phyloP scores from a whole-genome alignment of 2,797 vertebrate species.

The Bovichtus diacanthus region DNA sequence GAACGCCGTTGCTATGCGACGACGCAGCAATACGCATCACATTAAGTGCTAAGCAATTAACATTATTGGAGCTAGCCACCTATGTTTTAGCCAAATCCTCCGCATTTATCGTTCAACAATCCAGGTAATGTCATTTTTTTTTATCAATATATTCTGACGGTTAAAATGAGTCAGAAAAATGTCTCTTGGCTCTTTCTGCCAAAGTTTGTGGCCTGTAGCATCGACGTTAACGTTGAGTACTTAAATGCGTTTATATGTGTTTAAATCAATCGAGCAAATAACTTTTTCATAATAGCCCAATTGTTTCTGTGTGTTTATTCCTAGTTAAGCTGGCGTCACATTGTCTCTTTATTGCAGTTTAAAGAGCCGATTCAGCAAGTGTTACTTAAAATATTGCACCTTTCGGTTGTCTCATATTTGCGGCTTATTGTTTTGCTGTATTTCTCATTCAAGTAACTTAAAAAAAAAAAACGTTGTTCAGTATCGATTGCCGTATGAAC shows the following conservation, averaged over 20 bases:
- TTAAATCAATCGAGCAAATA: not conserved
- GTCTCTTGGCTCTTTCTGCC: not conserved
- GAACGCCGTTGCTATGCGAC: conserved; percentile 68
- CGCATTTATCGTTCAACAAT: not conserved
- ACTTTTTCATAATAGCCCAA: not conserved
- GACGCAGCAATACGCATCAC: not conserved
- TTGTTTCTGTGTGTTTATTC: not conserved
- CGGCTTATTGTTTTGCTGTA: not conserved
- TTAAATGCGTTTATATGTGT: not conserved
- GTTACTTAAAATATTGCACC: not conserved
- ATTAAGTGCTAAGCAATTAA: not conserved
- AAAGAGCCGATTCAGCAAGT: not conserved
- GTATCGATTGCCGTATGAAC: not conserved
- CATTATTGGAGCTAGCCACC: not conserved
- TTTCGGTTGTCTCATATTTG: not conserved
- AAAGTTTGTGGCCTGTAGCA: not conserved
- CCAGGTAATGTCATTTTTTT: conserved; percentile 24
- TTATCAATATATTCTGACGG: not conserved
- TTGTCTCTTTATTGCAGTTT: not conserved
- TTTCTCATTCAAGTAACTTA: not conserved
- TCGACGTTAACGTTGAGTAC: not conserved
- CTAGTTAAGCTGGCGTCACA: too few species aligned
- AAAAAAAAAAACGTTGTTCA: too few species aligned
- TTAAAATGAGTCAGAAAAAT: not conserved
- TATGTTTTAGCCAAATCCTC: not conserved